Percentiles rank a stretch among this genome's conserved stretches.
phyloP scores from a whole-genome alignment of 2,888 invertebrate species.

The Caenorhabditis doughertyi region DNA sequence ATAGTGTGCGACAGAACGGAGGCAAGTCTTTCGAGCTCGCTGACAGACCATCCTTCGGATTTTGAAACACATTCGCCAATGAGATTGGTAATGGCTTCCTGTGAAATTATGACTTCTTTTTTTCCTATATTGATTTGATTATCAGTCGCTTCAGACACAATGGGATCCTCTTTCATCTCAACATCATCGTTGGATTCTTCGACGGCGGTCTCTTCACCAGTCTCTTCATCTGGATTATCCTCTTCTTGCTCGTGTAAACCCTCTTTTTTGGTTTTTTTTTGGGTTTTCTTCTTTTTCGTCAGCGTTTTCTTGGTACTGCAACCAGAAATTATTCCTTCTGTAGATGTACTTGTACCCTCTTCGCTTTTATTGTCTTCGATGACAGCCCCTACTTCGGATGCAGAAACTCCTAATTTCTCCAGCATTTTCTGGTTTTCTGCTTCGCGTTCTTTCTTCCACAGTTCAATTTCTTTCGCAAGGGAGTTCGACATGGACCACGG shows the following conservation, averaged over 20 bases:
- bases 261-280: conserved; percentile 1
- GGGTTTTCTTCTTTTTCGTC: conserved; percentile 23
- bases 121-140: not conserved
- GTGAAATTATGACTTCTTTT: conserved; percentile 25
- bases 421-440: conserved; percentile 38
- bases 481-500: conserved; percentile 66
- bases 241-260: conserved; percentile 29
- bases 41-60: conserved; percentile 76
- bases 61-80: conserved; percentile 61
- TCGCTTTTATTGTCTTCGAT: conserved; percentile 39
- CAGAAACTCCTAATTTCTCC: conserved; percentile 16
- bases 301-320: conserved; percentile 24
- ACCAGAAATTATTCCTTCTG: conserved; percentile 5
- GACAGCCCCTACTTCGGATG: not conserved
- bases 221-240: conserved; percentile 24
- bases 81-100: not conserved
- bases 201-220: conserved; percentile 44
- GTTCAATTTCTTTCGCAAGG: conserved; percentile 43
- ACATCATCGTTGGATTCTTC: conserved; percentile 46
- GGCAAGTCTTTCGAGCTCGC: conserved; percentile 76
- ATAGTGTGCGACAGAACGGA: conserved; percentile 74
- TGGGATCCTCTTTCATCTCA: conserved; percentile 41
- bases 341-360: conserved; percentile 43
- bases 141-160: not conserved
- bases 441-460: conserved; percentile 56